Evolutionary conservation across 2,113 vertebrate species (phyloP), one percentile per base, ranked within the genome.

Genomic region (Alexandromys fortis): DNA sequence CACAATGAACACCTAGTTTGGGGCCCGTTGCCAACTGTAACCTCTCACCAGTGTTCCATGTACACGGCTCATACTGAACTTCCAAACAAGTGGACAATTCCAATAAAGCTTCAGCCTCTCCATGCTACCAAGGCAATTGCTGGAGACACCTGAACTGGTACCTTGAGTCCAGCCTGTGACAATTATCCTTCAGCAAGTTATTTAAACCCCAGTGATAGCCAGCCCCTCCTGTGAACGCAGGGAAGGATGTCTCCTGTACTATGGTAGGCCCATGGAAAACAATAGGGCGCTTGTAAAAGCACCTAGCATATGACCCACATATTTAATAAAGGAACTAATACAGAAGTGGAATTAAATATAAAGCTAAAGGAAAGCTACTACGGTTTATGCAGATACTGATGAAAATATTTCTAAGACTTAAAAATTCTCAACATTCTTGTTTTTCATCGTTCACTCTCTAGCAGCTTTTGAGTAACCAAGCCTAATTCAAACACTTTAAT

Each of bases 401-500:
- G 49, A 33, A 42, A 33, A 42, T 52, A 70, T 35, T 35, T 79
- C 38, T 24, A 38, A 52, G 7, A 67, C 33, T 38, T 38, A 1
- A 90, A 90, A n/a, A 75, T 33, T 38, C 55, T 67, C 61, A 17
- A 26, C 26, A 55, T 72, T 63, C 45, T 47, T 21, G 42, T 70
- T 77, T 82, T 49, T 33, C 2, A 76, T 35, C 28, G 22, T 93
- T 81, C 77, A 70, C 24, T n/a, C 12, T 87, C n/a, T 47, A 42
- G 94, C 92, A 90, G 94, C 92, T 94, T 97, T 96, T 97, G 98
- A 98, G 97, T 93, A 98, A 90, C 91, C 81, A 96, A 96, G 89
- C n/a, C 72, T 96, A 97, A 97, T 77, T 94, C 22, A 67, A 90
- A 96, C 82, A 67, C 67, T 68, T 63, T 42, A 70, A 47, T 52